Percentiles rank a stretch among this genome's conserved stretches.
These are phyloP conservation scores for Adelognathus sp. DNA, from an alignment of 2,888 invertebrate species.

Conservation along the genomic window DNA sequence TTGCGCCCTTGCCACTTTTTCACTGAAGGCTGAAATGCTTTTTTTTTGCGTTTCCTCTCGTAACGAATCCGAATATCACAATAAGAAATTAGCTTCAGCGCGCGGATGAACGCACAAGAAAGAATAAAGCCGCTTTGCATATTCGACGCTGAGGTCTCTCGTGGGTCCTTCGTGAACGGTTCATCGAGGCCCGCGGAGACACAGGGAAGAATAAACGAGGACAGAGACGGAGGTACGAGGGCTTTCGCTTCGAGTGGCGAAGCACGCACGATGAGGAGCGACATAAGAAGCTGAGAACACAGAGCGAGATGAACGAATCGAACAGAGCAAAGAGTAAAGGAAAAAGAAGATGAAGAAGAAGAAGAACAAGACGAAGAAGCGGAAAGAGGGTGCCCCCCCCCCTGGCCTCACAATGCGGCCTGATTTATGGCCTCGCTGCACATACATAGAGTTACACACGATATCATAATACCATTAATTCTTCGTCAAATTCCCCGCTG, in stretches of 20 bases:
- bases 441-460: conserved; percentile 81
- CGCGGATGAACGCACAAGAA: neutral
- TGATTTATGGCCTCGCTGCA: conserved; percentile 80
- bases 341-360: conserved; percentile 80
- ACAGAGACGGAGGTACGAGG: neutral
- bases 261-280: conserved; percentile 75
- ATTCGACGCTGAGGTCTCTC: neutral
- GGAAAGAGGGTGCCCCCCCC: conserved; percentile 77
- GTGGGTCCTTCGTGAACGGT: neutral
- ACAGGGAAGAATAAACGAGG: neutral
- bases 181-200: conserved; percentile 26
- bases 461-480: conserved; percentile 82
- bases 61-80: conserved; percentile 14
- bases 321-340: conserved; percentile 82
- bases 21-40: neutral
- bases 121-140: conserved; percentile 35
- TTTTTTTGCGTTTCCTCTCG: neutral
- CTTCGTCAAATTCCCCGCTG: conserved; percentile 81
- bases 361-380: conserved; percentile 83
- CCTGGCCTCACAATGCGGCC: conserved; percentile 79
- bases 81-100: conserved; percentile 29
- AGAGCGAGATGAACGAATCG: conserved; percentile 76
- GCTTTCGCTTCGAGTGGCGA: conserved; percentile 36
- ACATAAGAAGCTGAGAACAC: conserved; percentile 83
- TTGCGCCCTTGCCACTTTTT: conserved; percentile 5